Evolutionary conservation across 2,888 invertebrate species (phyloP).

Genomic region (Lycocerus yunnanus): DNA sequence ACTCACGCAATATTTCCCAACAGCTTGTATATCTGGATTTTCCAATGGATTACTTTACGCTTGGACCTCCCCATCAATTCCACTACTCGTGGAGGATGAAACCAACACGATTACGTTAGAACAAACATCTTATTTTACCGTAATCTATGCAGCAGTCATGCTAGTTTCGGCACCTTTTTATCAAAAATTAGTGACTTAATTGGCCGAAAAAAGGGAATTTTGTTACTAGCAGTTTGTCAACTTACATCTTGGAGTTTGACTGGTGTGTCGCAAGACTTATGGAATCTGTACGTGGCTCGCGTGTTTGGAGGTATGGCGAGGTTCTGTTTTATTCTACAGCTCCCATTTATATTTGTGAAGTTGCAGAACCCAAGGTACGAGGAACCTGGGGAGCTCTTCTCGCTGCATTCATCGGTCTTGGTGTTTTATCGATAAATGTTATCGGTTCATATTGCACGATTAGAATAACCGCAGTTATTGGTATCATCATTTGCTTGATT

Average conservation of each 20-base stretch:
- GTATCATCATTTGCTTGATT: conserved; percentile 34
- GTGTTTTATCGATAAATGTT: conserved; percentile 41
- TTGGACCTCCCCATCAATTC: conserved; percentile 49
- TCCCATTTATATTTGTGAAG: conserved; percentile 44
- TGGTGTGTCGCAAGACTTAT: conserved; percentile 37
- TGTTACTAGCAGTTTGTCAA: conserved; percentile 41
- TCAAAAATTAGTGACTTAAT: conserved; percentile 27
- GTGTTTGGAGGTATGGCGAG: conserved; percentile 42
- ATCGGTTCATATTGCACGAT: conserved; percentile 40
- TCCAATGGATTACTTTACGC: conserved; percentile 39
- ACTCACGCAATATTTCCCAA: background rate
- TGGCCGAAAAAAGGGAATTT: conserved; percentile 39
- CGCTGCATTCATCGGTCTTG: conserved; percentile 35
- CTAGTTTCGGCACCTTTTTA: conserved; percentile 30
- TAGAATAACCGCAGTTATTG: conserved; percentile 32
- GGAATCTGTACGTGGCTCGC: conserved; percentile 44
- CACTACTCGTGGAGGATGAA: conserved; percentile 42
- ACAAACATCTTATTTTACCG: conserved; percentile 36
- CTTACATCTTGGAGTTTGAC: conserved; percentile 38
- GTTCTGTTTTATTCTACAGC: conserved; percentile 37
- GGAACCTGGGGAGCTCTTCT: conserved; percentile 45
- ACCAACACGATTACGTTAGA: conserved; percentile 33
- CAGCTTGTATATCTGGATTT: conserved; percentile 11
- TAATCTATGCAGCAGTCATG: conserved; percentile 32
- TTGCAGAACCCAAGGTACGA: conserved; percentile 43